Evolutionary conservation across 2,888 invertebrate genomes (phyloP).

Genomic region (Phoenoteleia sp.): DNA sequence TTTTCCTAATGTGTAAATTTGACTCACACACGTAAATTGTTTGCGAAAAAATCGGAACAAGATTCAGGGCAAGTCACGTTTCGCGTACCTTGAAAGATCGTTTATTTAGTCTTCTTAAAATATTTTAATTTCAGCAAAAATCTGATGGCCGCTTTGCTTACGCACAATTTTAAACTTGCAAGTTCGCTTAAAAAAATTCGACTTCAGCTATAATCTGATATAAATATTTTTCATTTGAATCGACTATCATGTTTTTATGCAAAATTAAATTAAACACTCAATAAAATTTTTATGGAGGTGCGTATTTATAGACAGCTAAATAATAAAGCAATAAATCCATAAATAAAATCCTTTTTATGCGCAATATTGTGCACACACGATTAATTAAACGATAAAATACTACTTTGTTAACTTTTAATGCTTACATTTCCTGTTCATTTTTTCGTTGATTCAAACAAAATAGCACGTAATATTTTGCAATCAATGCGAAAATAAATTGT

Average conservation of each 20-base stretch:
- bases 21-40: constrained; percentile 2
- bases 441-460: too few species aligned
- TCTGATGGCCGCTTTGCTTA: not conserved
- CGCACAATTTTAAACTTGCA: not conserved
- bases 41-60: not conserved
- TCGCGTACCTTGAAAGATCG: not conserved
- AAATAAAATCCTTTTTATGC: too few species aligned
- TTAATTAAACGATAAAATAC: too few species aligned
- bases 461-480: too few species aligned
- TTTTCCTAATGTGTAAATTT: not conserved
- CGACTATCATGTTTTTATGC: not conserved
- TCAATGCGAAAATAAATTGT: too few species aligned
- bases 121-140: constrained; percentile 38
- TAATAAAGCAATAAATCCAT: too few species aligned
- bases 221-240: not conserved
- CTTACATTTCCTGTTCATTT: too few species aligned
- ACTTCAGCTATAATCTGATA: not conserved
- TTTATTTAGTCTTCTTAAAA: constrained; percentile 31
- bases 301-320: too few species aligned
- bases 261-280: too few species aligned
- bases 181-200: not conserved
- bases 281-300: too few species aligned
- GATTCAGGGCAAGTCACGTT: not conserved
- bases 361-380: too few species aligned
- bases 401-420: too few species aligned